Conservation (phyloP, 2,888 invertebrate species). For the Nowickia ferox region DNA sequence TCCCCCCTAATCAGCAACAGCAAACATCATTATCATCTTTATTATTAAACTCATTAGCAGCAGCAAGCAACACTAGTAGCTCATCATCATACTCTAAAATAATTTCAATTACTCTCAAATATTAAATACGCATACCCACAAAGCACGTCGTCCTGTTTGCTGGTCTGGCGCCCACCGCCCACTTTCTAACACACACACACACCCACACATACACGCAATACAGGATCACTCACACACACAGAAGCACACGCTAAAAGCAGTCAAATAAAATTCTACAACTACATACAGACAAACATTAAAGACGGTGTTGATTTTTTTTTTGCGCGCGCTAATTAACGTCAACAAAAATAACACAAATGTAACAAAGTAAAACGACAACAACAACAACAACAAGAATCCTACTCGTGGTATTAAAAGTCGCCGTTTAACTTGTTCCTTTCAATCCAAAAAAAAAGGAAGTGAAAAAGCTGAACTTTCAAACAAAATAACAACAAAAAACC, state of each 20-base stretch:
- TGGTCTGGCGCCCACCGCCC: conserved; percentile 34
- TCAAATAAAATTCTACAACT: conserved; percentile 17
- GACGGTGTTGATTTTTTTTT: conserved; percentile 56
- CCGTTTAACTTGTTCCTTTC: conserved; percentile 51
- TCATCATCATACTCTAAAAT: conserved; percentile 55
- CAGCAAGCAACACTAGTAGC: conserved; percentile 23
- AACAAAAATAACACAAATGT: conserved; percentile 59
- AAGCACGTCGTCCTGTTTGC: conserved; percentile 21
- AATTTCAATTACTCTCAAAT: conserved; percentile 69
- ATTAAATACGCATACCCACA: conserved; percentile 68
- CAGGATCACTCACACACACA: conserved; percentile 2
- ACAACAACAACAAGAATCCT: conserved; percentile 28
- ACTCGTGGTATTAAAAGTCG: conserved; percentile 33
- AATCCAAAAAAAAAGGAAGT: conserved; percentile 40
- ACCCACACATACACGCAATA: not conserved
- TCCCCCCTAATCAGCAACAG: conserved; percentile 48
- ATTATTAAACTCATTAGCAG: conserved; percentile 47
- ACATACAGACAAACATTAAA: conserved; percentile 43
- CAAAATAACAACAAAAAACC: conserved; percentile 54
- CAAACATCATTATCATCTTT: conserved; percentile 27
- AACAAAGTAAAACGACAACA: conserved; percentile 48
- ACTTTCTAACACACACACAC: not conserved
- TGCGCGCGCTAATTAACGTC: conserved; percentile 75
- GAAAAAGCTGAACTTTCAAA: not conserved
- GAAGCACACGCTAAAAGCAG: not conserved